These are phyloP conservation scores for Tethya wilhelma DNA, from an alignment of 37 sponge, comb jelly and placozoan species.

Conservation along the genomic window DNA sequence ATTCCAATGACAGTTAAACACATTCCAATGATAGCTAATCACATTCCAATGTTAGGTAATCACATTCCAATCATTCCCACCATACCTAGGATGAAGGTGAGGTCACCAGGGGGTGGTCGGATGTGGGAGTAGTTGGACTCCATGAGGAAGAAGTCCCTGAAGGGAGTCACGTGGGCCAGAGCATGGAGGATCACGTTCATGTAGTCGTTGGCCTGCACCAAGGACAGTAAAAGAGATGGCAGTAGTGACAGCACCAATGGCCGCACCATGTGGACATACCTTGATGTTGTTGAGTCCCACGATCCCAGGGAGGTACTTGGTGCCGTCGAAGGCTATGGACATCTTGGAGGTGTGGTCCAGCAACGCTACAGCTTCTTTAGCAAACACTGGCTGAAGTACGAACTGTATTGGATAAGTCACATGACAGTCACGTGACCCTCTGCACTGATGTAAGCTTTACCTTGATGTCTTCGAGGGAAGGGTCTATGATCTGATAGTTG, in stretches of 20 bases:
- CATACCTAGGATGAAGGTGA: slow-evolving; percentile 78
- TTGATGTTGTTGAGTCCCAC: slow-evolving; percentile 95
- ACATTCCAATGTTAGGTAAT: no score
- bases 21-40: no score
- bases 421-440: no score
- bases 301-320: slow-evolving; percentile 91
- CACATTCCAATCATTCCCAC: no score
- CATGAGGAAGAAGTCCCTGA: slow-evolving; percentile 88
- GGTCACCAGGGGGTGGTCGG: slow-evolving; percentile 93
- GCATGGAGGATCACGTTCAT: slow-evolving; percentile 96
- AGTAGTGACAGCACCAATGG: not conserved
- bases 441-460: no score
- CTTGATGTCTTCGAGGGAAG: slow-evolving; percentile 97
- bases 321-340: slow-evolving; percentile 88
- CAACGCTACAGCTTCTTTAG: slow-evolving; percentile 59
- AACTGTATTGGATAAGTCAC: no score
- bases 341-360: slow-evolving; percentile 65
- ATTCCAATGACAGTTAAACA: no score
- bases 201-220: slow-evolving; percentile 92
- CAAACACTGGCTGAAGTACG: slow-evolving; percentile 88
- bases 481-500: slow-evolving; percentile 97
- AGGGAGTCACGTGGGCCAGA: slow-evolving; percentile 85
- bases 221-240: not conserved
- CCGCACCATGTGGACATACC: not conserved
- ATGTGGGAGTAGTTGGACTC: slow-evolving; percentile 85